A percentile compares a stretch with the other conserved stretches of the same genome.
These are phyloP conservation scores for Mungos mungo DNA, from an alignment of 2,113 vertebrate species.

Conservation along the genomic window DNA sequence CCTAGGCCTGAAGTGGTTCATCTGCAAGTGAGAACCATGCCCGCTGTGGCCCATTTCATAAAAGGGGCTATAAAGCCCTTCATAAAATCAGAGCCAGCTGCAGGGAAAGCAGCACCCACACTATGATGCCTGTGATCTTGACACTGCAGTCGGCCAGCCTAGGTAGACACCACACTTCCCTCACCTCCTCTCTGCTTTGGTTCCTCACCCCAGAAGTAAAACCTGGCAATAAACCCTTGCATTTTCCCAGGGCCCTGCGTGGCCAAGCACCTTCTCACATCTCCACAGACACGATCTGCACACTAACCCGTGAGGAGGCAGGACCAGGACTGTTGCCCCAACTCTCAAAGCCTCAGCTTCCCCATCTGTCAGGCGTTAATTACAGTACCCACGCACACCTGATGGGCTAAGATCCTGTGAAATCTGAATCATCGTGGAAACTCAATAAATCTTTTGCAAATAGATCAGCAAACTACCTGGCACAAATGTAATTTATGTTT, in stretches of 20 bases:
- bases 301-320: accelerated
- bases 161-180: background rate
- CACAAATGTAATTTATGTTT: background rate
- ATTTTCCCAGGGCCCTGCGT: background rate
- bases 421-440: background rate
- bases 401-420: background rate
- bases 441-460: background rate
- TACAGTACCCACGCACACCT: background rate
- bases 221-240: background rate
- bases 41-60: background rate
- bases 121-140: background rate
- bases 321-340: too few relatives aligned
- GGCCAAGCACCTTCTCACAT: background rate
- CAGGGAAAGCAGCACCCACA: background rate
- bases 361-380: background rate
- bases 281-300: background rate
- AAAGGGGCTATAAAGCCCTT: background rate
- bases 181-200: background rate
- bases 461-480: background rate
- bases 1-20: background rate
- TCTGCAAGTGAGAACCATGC: background rate
- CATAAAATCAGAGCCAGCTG: background rate
- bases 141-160: too few relatives aligned
- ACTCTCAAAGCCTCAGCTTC: background rate
- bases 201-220: background rate